Conservation (phyloP, 1,140 invertebrate species). For the Saccostrea glomerata region DNA sequence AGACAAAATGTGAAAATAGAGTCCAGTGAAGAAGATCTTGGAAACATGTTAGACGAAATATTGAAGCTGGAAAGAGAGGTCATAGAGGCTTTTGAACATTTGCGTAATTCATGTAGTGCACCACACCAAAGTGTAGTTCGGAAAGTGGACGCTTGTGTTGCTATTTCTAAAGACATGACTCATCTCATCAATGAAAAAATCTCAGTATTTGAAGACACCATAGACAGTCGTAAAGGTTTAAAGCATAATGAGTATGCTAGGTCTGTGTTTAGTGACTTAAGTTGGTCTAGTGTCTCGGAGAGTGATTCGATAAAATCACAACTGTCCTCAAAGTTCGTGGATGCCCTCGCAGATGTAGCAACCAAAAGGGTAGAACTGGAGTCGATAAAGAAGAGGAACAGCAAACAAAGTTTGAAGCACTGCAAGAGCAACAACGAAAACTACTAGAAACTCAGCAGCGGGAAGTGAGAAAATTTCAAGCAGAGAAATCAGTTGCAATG, state of each 20-base stretch:
- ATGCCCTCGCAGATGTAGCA: neutral
- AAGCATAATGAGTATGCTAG: neutral
- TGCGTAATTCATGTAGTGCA: neutral
- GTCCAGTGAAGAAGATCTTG: neutral
- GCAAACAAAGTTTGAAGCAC: neutral
- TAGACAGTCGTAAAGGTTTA: neutral
- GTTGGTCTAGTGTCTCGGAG: neutral
- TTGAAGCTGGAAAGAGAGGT: neutral
- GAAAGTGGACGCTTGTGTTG: neutral
- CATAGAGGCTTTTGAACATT: neutral
- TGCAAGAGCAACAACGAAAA: neutral
- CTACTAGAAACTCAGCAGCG: neutral
- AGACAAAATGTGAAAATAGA: too few relatives aligned
- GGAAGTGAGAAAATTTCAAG: neutral
- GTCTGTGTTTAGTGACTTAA: neutral
- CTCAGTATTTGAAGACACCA: neutral
- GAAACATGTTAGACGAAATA: neutral
- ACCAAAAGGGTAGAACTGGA: neutral
- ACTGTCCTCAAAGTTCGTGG: neutral
- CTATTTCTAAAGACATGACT: neutral
- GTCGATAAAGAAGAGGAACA: neutral
- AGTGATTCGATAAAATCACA: neutral
- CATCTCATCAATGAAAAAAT: neutral
- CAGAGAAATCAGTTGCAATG: neutral
- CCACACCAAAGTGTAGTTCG: neutral